Base-by-base conservation (phyloP, 92 coral and sea anemone genomes). In the Isaurus tuberculatus region DNA sequence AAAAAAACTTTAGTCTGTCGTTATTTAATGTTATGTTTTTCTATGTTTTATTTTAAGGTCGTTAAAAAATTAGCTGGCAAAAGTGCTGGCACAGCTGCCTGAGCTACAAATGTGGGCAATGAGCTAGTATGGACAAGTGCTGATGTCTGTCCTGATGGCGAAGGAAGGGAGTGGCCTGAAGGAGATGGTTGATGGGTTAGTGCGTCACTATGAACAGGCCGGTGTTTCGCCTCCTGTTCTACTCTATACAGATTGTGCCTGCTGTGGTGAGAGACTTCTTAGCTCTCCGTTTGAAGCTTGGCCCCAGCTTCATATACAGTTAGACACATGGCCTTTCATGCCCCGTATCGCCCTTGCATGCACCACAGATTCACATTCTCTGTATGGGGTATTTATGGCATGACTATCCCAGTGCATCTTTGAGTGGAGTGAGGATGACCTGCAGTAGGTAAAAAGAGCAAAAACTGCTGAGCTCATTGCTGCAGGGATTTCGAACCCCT, bases 301-400 rank as follows among this genome's bases (percentile, higher is more conserved):
- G n/a, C n/a, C n/a, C n/a, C n/a, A n/a, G n/a, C n/a, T n/a, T n/a
- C n/a, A n/a, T n/a, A n/a, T n/a, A n/a, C n/a, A n/a, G n/a, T n/a
- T 83, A 2, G 81, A 83, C 65, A n/a, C 23, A 11, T 83, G 36
- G 42, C 86, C 70, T 33, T 72, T 70, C 17, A 83, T 83, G 86
- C 32, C 81, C 13, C 83, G 86, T 11, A n/a, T 68, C 17, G 68
- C 86, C 19, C 3, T 30, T 19, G 86, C 81, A 13, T 70, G 83
- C 51, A 70, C 67, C 4, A 46, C 65, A 0, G 86, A 83, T 19
- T 33, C 58, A 20, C 86, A 82, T 68, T 27, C 86, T 9, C 79
- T 82, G 60, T 42, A 82, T 29, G 43, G 36, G 16, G 28, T 8
- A 8, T 83, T 83, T 32, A 27, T 68, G 79, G 26, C 26, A 5